A percentile compares a stretch with the other conserved stretches of the same genome.
phyloP scores from a whole-genome alignment of 1,140 invertebrate genomes.

The Achatina immaculata region DNA sequence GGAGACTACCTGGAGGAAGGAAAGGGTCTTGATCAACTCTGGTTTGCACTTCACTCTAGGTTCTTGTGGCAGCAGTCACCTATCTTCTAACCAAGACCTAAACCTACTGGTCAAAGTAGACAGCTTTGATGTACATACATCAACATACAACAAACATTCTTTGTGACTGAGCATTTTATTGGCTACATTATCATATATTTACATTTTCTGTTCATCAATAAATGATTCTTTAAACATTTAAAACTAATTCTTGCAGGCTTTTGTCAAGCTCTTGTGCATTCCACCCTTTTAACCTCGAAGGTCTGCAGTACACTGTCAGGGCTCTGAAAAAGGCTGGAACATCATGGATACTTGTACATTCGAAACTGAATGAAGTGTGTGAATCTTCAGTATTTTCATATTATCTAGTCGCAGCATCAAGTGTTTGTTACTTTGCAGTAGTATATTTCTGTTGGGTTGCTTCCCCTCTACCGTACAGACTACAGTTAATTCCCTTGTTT shows the following conservation, averaged over 20 bases:
- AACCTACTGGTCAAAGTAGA: not conserved
- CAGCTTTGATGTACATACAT: not conserved
- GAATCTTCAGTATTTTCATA: no score
- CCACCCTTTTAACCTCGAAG: not conserved
- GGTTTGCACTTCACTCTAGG: not conserved
- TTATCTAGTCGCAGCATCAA: no score
- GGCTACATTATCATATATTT: not conserved
- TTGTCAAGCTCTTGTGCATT: constrained; percentile 3
- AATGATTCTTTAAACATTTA: not conserved
- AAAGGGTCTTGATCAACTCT: not conserved
- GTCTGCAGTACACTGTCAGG: not conserved
- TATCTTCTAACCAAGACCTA: not conserved
- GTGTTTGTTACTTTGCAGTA: no score
- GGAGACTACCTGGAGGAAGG: not conserved
- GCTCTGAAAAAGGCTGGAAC: constrained; percentile 4
- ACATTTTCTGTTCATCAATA: not conserved
- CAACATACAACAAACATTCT: not conserved
- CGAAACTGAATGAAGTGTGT: not conserved
- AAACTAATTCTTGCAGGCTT: not conserved
- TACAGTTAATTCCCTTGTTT: no score
- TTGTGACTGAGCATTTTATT: not conserved
- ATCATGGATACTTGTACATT: constrained; percentile 6
- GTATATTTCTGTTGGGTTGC: no score
- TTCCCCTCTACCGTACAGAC: no score
- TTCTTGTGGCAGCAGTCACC: not conserved